phyloP scores from a whole-genome alignment of 2,797 vertebrate species.

The Cetoscarus ocellatus region DNA sequence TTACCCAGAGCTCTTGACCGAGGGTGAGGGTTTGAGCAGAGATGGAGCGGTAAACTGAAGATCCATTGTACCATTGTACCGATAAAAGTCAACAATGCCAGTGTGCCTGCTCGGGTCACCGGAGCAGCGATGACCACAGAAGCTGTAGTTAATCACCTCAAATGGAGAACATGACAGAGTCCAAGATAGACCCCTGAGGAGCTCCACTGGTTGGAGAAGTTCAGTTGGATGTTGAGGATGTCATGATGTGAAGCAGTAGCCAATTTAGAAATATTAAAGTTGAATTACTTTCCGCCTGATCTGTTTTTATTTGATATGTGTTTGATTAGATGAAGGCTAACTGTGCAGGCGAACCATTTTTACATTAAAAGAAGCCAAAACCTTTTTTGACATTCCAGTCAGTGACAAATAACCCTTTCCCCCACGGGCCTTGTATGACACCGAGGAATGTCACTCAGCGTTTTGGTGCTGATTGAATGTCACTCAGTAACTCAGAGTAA shows the following conservation, averaged over 20 bases:
- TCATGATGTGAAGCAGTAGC: background rate
- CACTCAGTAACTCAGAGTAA: slow-evolving; percentile 63
- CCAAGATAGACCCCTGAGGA: background rate
- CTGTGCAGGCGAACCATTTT: slow-evolving; percentile 30
- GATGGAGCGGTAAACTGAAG: too few relatives aligned
- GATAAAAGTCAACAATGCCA: too few relatives aligned
- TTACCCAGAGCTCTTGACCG: too few relatives aligned
- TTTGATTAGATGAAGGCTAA: background rate
- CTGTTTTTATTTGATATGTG: slow-evolving; percentile 6
- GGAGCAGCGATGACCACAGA: too few relatives aligned
- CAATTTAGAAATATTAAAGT: background rate
- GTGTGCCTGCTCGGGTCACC: too few relatives aligned
- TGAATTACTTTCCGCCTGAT: background rate
- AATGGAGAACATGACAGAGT: background rate
- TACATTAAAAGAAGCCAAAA: slow-evolving; percentile 51
- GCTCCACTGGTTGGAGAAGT: slow-evolving; percentile 5
- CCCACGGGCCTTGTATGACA: slow-evolving; percentile 36
- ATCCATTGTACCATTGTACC: too few relatives aligned
- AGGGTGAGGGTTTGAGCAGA: too few relatives aligned
- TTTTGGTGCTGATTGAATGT: slow-evolving; percentile 57
- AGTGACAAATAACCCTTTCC: slow-evolving; percentile 37
- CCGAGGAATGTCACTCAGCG: slow-evolving; percentile 45
- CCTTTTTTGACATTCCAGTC: slow-evolving; percentile 40
- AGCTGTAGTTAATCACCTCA: background rate
- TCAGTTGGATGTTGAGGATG: background rate